Evolutionary conservation across 1,140 invertebrate genomes (phyloP), one percentile per base, ranked within the genome.

Genomic region (Mycetomoellerius zeteki): DNA sequence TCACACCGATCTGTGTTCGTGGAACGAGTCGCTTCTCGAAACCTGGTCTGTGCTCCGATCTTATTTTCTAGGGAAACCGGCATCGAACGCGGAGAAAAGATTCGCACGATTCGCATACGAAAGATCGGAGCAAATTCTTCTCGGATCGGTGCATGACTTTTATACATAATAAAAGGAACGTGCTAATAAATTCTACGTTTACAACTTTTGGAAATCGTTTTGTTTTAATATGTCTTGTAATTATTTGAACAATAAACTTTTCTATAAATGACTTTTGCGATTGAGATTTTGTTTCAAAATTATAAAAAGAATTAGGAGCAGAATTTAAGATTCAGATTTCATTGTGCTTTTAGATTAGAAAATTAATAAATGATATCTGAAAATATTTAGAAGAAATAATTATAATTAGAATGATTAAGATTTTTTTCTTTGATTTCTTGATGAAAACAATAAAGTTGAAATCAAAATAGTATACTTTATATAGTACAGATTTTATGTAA

Each of bases 1-100:
- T 90, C 89, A 89, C 69, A 21, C n/a, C 21, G 88, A 90, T 89
- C 88, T 89, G 76, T 43, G 76, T 69, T 89, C 54, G 47, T 75
- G 84, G 52, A 89, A 76, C 87, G 88, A 89, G 88, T 72, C 54
- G 76, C 76, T 89, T 56, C 72, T 47, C 72, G 85, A 90, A 90
- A 90, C 85, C 19, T 12, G 24, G 67, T 54, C 30, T 80, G 50
- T 52, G 43, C 16, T 27, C 24, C 69, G 71, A 85, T 88, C 87
- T 90, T 77, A 81, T 88, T 91, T 91, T 43, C 33, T 75, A 58
- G 71, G 60, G 72, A 84, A 90, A 89, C 50, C 50, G 52, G 21
- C 64, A 75, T 37, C 71, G 54, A 14, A 1, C 27, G 14, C 8
- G 62, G 52, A 54, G 33, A 76, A 85, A 82, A 67, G 69, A 33